These are phyloP conservation scores for Palythoa heliodiscus DNA, from an alignment of 92 coral and sea anemone genomes.

Conservation along the genomic window DNA sequence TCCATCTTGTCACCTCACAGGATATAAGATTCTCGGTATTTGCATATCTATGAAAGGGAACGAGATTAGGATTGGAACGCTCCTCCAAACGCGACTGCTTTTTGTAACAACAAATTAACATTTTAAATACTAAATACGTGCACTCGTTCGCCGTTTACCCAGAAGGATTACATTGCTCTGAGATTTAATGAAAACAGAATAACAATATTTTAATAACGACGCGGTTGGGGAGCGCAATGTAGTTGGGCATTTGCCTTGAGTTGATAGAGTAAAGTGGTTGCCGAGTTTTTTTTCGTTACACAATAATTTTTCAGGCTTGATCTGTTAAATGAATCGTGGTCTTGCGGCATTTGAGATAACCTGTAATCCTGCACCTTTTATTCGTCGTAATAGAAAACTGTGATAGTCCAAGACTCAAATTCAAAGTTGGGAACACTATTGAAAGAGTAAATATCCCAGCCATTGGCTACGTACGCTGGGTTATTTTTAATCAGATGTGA, in stretches of 20 bases:
- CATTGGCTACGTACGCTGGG: conserved; percentile 42
- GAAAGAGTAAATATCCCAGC: conserved; percentile 45
- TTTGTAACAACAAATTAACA: conserved; percentile 26
- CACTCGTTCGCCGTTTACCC: background rate
- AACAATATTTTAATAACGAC: conserved; percentile 41
- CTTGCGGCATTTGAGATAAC: background rate
- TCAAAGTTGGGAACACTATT: conserved; percentile 33
- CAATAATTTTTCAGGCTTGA: conserved; percentile 3
- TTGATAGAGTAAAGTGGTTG: conserved; percentile 33
- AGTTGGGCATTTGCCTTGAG: conserved; percentile 24
- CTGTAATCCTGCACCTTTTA: background rate
- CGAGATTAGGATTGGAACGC: conserved; percentile 2
- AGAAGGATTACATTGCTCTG: background rate
- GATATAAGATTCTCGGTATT: conserved; percentile 18
- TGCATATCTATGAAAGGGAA: conserved; percentile 34
- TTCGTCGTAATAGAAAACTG: background rate
- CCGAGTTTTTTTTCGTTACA: background rate
- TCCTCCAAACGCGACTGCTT: conserved; percentile 12
- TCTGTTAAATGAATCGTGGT: background rate
- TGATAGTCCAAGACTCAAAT: background rate
- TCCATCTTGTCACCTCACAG: conserved; percentile 18
- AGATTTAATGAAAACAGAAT: conserved; percentile 40
- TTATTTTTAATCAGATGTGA: conserved; percentile 57
- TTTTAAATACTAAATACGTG: conserved; percentile 23
- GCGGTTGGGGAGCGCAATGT: conserved; percentile 25